These are phyloP conservation scores for Pseudochromis fuscus DNA, from an alignment of 2,797 vertebrate genomes.

Conservation along the genomic window DNA sequence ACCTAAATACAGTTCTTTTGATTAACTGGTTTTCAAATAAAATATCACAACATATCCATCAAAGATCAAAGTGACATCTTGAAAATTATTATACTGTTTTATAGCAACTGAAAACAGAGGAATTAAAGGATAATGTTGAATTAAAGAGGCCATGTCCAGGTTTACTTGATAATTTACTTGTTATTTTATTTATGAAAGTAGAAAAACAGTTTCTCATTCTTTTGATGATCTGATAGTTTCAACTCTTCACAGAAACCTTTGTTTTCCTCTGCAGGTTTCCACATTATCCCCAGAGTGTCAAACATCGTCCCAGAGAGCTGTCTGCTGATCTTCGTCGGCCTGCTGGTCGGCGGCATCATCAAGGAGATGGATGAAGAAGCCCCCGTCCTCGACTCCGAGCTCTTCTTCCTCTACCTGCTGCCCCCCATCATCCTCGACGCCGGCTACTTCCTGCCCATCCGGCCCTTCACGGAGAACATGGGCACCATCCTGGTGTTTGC, in stretches of 20 bases:
- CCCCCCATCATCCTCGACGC: constrained; percentile 98
- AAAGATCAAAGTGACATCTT: too few relatives aligned
- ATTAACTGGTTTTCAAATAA: too few relatives aligned
- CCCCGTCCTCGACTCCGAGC: constrained; percentile 87
- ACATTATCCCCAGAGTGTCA: constrained; percentile 91
- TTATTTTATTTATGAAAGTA: background rate
- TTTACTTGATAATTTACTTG: background rate
- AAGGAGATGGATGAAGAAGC: constrained; percentile 86
- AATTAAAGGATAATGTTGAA: too few relatives aligned
- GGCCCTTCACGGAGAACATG: constrained; percentile 93
- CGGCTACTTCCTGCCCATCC: constrained; percentile 95
- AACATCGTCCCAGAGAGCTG: constrained; percentile 94
- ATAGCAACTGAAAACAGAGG: too few relatives aligned
- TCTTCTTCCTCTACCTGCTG: constrained; percentile 97
- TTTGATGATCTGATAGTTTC: background rate
- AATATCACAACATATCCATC: too few relatives aligned
- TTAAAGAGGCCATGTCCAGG: too few relatives aligned
- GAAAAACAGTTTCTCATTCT: background rate
- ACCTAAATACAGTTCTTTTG: too few relatives aligned
- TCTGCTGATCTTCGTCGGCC: constrained; percentile 93
- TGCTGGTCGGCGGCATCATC: constrained; percentile 93
- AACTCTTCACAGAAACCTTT: background rate
- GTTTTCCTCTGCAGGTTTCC: constrained; percentile 89
- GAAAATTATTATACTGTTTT: too few relatives aligned
- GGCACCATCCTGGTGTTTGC: constrained; percentile 97